phyloP scores from a whole-genome alignment of 2,797 vertebrate genomes.

The Mormyrops attenuatus region DNA sequence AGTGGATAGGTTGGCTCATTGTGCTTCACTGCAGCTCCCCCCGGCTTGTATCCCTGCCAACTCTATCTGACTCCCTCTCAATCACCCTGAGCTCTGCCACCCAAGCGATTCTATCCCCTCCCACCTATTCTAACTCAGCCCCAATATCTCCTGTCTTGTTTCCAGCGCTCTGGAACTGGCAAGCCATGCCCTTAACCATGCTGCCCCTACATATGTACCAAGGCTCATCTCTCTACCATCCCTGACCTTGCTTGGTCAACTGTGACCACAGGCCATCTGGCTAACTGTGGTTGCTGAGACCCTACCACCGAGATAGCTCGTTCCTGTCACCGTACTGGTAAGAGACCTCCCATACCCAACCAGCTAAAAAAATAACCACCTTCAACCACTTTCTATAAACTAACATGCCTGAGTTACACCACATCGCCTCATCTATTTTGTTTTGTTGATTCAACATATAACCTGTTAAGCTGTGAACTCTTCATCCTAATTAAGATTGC shows the following conservation, averaged over 20 bases:
- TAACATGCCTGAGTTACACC: neutral
- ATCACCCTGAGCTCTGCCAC: neutral
- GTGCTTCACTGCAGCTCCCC: neutral
- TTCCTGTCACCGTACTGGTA: neutral
- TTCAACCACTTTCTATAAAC: neutral
- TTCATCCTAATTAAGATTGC: neutral
- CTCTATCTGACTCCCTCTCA: conserved; percentile 5
- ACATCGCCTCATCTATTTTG: neutral
- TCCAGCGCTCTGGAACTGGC: neutral
- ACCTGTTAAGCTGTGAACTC: neutral
- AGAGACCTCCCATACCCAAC: neutral
- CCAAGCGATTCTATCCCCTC: neutral
- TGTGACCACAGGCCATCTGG: neutral
- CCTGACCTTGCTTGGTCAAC: neutral
- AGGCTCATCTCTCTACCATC: neutral
- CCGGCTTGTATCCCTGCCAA: neutral
- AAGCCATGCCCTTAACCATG: neutral
- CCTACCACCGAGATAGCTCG: neutral
- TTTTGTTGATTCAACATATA: neutral
- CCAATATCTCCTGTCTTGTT: neutral
- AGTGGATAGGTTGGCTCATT: neutral
- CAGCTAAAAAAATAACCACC: neutral
- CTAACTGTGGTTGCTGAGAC: neutral
- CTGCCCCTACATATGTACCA: conserved; percentile 2
- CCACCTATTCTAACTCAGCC: neutral